Evolutionary conservation across 2,888 invertebrate species (phyloP), one percentile per base, ranked within the genome.

Genomic region (Plagodis pulveraria): DNA sequence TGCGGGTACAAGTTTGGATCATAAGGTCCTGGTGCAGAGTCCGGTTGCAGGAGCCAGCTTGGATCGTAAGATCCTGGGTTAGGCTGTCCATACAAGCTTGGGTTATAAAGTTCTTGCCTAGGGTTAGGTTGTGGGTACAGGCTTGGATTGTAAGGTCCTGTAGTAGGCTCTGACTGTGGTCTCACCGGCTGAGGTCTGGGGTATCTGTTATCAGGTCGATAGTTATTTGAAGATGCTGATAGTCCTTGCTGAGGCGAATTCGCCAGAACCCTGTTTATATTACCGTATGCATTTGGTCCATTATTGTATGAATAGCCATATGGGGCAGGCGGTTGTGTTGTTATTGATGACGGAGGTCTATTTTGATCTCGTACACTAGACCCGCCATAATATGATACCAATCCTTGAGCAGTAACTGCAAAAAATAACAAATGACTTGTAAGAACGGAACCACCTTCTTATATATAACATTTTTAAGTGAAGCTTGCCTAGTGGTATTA

Each of bases 331-430:
- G 42, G 6, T 12, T 42, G 41, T 2, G 9, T 11, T 12, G 6
- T 6, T 6, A 12, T 11, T 6, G 42, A 12, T 11, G 42, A 12
- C 11, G 42, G 42, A 5, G 32, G 12, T 12, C 32, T 7, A 32
- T 58, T 56, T 46, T 73, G 76, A 11, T 50, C 59, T 38, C 71
- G 70, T 6, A 74, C 69, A 45, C 72, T 42, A 12, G 11, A 72
- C n/a, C 62, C 53, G 50, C 71, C 73, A 67, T 66, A 62, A 50
- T 76, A 73, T 4, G 54, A 38, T 6, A 71, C 50, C 10, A 10
- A 40, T 8, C 58, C 65, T 33, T 51, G 50, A 6, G 53, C 45
- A 22, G 66, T 63, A 47, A 69, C 69, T 49, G 41, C 65, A 62
- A 63, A 11, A 34, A 41, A 5, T 41, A 1, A 11, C 5, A 42